These are phyloP conservation scores for Malurus elegans DNA, from an alignment of 2,113 vertebrate species.

Conservation along the genomic window DNA sequence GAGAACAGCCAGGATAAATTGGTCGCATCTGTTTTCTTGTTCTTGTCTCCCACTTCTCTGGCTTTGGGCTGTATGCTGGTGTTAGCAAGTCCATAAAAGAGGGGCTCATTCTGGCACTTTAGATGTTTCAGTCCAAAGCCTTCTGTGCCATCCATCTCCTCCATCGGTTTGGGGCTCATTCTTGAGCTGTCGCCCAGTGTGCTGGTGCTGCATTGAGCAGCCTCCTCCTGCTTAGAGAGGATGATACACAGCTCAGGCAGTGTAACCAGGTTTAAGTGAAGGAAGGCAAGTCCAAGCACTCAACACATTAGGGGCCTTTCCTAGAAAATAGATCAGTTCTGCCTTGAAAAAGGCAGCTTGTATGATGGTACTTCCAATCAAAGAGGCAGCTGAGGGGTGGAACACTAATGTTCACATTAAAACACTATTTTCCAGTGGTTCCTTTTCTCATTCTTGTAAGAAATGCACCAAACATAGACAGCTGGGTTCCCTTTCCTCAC, in stretches of 20 bases:
- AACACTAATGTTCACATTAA: background rate
- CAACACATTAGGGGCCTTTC: background rate
- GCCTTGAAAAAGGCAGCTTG: background rate
- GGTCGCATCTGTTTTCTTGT: background rate
- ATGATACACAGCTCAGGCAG: background rate
- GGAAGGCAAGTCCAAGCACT: background rate
- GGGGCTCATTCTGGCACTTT: background rate
- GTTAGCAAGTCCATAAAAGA: background rate
- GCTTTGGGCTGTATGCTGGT: background rate
- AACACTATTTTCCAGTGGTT: background rate
- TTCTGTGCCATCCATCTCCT: background rate
- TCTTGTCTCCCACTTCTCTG: background rate
- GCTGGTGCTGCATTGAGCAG: rapidly evolving
- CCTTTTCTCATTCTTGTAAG: background rate
- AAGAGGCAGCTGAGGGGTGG: background rate
- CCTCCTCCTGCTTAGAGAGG: background rate
- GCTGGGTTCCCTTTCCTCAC: background rate
- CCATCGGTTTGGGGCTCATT: rapidly evolving
- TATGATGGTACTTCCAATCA: background rate
- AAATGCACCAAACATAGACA: background rate
- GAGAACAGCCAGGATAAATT: constrained; percentile 28
- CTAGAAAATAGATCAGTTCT: background rate
- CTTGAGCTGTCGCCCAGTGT: background rate
- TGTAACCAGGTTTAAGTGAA: background rate
- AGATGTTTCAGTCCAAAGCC: background rate